These are phyloP conservation scores for Heliconius ethilla DNA, from an alignment of 2,888 invertebrate genomes.

Conservation along the genomic window DNA sequence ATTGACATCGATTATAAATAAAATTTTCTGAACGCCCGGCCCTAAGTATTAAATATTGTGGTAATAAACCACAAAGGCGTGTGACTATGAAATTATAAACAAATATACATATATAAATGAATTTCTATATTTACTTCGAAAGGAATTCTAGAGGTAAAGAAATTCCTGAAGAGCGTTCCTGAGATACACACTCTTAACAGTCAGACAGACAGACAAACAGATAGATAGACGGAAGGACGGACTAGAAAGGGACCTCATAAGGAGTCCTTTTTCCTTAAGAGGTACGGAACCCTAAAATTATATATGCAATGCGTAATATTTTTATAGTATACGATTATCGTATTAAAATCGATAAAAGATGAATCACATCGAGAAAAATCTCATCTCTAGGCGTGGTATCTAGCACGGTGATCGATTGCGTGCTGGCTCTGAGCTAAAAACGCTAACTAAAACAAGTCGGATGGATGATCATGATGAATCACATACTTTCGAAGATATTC, in stretches of 20 bases:
- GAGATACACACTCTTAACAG: too few species aligned
- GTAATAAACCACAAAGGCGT: not conserved
- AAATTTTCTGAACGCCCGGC: too few species aligned
- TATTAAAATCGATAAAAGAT: conserved; percentile 19
- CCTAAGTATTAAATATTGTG: conserved; percentile 18
- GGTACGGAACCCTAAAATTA: too few species aligned
- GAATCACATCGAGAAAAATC: conserved; percentile 33
- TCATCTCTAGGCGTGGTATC: conserved; percentile 29
- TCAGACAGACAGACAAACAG: too few species aligned
- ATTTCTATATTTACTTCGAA: too few species aligned
- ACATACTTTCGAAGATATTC: conserved; percentile 48
- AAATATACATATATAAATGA: not conserved
- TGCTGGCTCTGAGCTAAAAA: conserved; percentile 32
- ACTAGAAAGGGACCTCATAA: too few species aligned
- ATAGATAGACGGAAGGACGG: too few species aligned
- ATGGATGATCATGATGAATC: conserved; percentile 44
- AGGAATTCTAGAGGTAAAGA: too few species aligned
- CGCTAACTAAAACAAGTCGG: conserved; percentile 26
- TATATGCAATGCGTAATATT: not conserved
- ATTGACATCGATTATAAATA: too few species aligned
- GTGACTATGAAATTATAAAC: not conserved
- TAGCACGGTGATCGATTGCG: conserved; percentile 38
- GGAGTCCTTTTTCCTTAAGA: too few species aligned
- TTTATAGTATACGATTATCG: not conserved
- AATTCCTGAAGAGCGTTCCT: too few species aligned